phyloP scores from a whole-genome alignment of 2,797 vertebrate species.

The Malacoraja senta region DNA sequence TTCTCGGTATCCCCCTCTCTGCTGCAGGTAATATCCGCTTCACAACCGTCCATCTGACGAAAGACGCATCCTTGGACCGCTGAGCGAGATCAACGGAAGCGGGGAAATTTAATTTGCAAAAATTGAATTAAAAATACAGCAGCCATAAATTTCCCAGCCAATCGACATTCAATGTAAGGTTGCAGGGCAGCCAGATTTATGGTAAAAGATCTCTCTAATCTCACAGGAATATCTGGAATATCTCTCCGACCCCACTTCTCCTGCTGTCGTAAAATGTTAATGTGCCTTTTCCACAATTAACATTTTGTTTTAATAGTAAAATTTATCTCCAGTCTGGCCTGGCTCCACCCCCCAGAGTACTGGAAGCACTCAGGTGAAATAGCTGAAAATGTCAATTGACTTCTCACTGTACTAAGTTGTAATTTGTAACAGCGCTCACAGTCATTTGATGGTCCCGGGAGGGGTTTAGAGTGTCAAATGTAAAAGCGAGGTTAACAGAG shows the following conservation, averaged over 20 bases:
- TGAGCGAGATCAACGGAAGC: not conserved
- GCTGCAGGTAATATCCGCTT: not conserved
- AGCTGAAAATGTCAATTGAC: conserved; percentile 31
- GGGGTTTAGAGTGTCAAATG: not conserved
- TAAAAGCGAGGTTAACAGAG: conserved; percentile 7
- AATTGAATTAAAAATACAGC: not conserved
- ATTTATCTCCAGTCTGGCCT: not conserved
- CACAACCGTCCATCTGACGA: not conserved
- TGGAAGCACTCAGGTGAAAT: conserved; percentile 3
- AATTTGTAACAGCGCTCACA: conserved; percentile 18
- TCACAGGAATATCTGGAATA: not conserved
- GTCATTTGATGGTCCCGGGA: not conserved
- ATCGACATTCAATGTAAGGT: not conserved
- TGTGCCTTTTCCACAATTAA: not conserved
- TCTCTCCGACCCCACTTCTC: not conserved
- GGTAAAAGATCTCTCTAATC: not conserved
- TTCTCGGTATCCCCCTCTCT: not conserved
- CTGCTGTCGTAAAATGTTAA: conserved; percentile 2
- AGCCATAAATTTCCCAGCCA: not conserved
- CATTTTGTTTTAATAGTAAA: conserved; percentile 25
- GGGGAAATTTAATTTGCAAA: not conserved
- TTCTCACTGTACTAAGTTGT: not conserved
- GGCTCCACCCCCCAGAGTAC: not conserved
- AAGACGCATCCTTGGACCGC: not conserved
- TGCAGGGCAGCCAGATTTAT: not conserved